Evolutionary conservation across 53 echinoderm and acorn worm species (phyloP).

Genomic region (Temnopleurus reevesii): DNA sequence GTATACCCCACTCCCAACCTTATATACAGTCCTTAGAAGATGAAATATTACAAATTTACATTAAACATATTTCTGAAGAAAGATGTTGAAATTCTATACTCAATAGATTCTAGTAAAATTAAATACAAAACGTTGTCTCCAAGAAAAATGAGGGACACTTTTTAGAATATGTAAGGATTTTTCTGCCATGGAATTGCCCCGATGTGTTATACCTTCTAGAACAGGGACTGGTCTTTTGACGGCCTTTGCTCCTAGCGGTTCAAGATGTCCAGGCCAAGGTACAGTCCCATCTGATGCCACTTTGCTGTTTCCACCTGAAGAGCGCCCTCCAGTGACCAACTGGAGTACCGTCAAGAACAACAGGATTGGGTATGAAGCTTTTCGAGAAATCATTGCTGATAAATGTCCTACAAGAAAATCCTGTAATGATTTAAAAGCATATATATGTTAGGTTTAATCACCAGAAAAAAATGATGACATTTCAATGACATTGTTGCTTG

Average conservation of each 20-base stretch:
- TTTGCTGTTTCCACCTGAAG: not conserved
- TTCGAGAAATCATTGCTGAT: not conserved
- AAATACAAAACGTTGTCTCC: no score
- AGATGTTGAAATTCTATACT: no score
- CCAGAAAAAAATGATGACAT: no score
- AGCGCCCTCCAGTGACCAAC: conserved; percentile 28
- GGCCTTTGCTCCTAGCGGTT: conserved; percentile 65
- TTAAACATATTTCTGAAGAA: no score
- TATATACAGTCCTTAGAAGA: no score
- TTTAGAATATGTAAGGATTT: not conserved
- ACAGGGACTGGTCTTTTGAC: conserved; percentile 33
- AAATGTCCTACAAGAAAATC: not conserved
- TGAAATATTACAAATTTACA: no score
- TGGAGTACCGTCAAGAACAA: not conserved
- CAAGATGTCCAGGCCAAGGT: conserved; percentile 69
- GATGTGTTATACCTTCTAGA: conserved; percentile 24
- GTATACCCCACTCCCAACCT: no score
- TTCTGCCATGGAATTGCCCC: not conserved
- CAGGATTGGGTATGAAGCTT: not conserved
- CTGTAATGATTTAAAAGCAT: no score
- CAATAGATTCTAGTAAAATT: no score
- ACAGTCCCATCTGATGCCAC: not conserved
- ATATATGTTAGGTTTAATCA: no score
- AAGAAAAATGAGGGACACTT: no score
- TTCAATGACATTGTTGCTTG: no score